phyloP scores from a whole-genome alignment of 2,888 invertebrate genomes.

The Limnephilus marmoratus region DNA sequence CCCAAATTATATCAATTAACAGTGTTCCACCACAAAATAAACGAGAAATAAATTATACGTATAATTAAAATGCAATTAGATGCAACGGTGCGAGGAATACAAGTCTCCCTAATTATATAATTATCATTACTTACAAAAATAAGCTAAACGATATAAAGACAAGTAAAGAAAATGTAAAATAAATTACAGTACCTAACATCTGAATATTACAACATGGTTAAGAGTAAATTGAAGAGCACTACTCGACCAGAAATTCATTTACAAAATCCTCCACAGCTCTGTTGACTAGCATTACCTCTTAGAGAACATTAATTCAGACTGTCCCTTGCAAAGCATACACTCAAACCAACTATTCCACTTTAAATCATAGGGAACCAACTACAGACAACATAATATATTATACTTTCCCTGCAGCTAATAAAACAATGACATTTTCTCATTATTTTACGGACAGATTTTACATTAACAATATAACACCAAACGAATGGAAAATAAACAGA shows the following conservation, averaged over 20 bases:
- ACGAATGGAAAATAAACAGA: too few species aligned
- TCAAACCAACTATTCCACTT: not conserved
- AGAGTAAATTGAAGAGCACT: not conserved
- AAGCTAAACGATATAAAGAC: not conserved
- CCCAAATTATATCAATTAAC: not conserved
- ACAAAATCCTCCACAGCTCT: not conserved
- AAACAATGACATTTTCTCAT: not conserved
- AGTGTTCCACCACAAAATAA: not conserved
- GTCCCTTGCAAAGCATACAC: not conserved
- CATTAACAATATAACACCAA: too few species aligned
- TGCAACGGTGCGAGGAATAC: not conserved
- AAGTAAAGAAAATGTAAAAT: not conserved
- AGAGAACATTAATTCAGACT: not conserved
- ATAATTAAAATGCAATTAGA: conserved; percentile 31
- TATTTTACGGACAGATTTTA: too few species aligned
- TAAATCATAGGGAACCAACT: too few species aligned
- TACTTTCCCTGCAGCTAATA: too few species aligned
- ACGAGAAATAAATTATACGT: not conserved
- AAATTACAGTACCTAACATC: not conserved
- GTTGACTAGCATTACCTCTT: not conserved
- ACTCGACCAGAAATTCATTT: not conserved
- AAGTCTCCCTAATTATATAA: not conserved
- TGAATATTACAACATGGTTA: not conserved
- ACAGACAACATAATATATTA: too few species aligned
- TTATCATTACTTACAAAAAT: not conserved